phyloP scores from a whole-genome alignment of 1,140 invertebrate genomes.

The Bombus fervidus region DNA sequence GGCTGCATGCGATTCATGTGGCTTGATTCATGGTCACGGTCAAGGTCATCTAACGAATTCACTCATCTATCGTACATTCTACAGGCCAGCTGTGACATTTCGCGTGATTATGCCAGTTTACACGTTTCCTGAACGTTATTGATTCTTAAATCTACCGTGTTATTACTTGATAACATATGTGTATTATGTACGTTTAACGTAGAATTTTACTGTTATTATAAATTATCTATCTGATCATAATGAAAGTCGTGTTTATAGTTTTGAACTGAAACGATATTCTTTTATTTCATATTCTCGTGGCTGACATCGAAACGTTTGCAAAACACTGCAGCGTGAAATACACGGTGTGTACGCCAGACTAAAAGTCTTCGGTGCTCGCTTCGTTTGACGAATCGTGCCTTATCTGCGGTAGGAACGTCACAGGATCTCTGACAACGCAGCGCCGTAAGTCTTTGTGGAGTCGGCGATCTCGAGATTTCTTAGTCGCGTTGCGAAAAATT shows the following conservation, averaged over 20 bases:
- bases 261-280: no score
- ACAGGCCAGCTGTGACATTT: conserved; percentile 16
- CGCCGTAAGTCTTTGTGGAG: not conserved
- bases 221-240: no score
- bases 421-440: not conserved
- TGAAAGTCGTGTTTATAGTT: no score
- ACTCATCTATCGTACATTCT: not conserved
- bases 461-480: not conserved
- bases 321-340: not conserved
- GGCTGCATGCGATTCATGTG: conserved; percentile 52
- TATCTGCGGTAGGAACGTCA: not conserved
- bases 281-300: no score
- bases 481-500: not conserved
- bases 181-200: no score
- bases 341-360: not conserved
- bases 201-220: no score
- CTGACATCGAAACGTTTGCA: no score
- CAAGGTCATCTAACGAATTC: conserved; percentile 44
- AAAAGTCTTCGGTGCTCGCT: not conserved
- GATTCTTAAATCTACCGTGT: no score
- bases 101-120: not conserved
- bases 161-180: no score
- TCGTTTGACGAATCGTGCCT: not conserved
- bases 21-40: conserved; percentile 63
- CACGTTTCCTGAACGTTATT: no score